Percentiles rank a stretch among this genome's conserved stretches.
Conservation (phyloP, 2,113 vertebrate species). For the Paraplagusia blochii region DNA sequence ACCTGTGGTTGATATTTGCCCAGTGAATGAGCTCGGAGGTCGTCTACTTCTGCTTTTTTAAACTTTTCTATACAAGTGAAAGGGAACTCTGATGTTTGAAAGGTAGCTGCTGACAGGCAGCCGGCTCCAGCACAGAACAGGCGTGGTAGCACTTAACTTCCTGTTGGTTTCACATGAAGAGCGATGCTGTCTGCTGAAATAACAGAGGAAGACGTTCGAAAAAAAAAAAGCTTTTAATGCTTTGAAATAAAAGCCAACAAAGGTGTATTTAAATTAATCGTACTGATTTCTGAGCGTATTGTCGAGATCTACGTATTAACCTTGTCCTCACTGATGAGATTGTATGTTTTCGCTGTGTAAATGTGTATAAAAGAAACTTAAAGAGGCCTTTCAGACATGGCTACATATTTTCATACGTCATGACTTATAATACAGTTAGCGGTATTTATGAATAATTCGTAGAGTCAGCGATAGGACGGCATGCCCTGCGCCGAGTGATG, state of each 20-base stretch:
- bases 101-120: constrained; percentile 38
- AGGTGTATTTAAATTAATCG: constrained; percentile 40
- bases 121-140: constrained; percentile 46
- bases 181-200: constrained; percentile 18
- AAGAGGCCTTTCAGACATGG: constrained; percentile 44
- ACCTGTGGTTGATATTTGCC: constrained; percentile 10
- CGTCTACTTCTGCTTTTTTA: constrained; percentile 24
- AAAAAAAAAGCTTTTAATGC: constrained; percentile 8
- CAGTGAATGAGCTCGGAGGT: constrained; percentile 13
- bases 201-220: constrained; percentile 10
- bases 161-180: constrained; percentile 40
- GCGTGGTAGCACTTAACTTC: constrained; percentile 62
- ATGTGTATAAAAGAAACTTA: constrained; percentile 51
- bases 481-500: constrained; percentile 13
- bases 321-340: constrained; percentile 27
- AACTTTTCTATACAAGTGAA: constrained; percentile 2
- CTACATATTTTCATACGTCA: constrained; percentile 48
- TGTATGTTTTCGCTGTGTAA: constrained; percentile 41
- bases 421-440: constrained; percentile 22
- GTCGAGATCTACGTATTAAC: constrained; percentile 32
- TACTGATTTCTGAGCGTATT: constrained; percentile 26
- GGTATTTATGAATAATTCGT: constrained; percentile 10
- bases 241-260: constrained; percentile 27
- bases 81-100: constrained; percentile 27
- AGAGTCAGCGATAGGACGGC: constrained; percentile 27